Evolutionary conservation across 2,113 vertebrate genomes (phyloP), one percentile per base, ranked within the genome.

Genomic region (Heterochromis multidens): DNA sequence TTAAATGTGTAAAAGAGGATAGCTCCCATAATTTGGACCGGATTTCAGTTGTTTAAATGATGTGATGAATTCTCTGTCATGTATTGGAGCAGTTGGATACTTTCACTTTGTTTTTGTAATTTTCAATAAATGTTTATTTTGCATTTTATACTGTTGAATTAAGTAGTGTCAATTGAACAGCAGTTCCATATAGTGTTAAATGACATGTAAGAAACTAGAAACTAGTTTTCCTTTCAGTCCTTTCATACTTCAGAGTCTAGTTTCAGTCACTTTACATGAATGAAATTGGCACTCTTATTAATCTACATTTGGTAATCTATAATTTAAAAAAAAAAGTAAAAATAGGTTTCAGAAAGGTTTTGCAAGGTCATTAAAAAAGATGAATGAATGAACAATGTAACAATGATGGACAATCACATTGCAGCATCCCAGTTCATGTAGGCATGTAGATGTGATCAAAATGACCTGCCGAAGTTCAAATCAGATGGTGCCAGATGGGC

Each of bases 401-500:
- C n/a, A n/a, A n/a, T n/a, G n/a, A n/a, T n/a, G n/a, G n/a, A n/a
- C n/a, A n/a, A n/a, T n/a, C n/a, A n/a, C n/a, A n/a, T n/a, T n/a
- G n/a, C n/a, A n/a, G n/a, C n/a, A n/a, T n/a, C n/a, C n/a, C n/a
- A n/a, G n/a, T n/a, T n/a, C n/a, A n/a, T n/a, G n/a, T n/a, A n/a
- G n/a, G n/a, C n/a, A n/a, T n/a, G n/a, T n/a, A n/a, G n/a, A n/a
- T n/a, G n/a, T 35, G 33, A 35, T 65, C 12, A 65, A 65, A 37
- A 40, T 33, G 0, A 65, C 62, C 33, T 65, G 33, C 62, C 14
- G 62, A 65, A 65, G 35, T 65, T 65, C 21, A 65, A 21, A 65
- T 35, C 21, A 0, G 62, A 21, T 40, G 62, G 21, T 23, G 12
- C 21, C 1, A 65, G 35, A 0, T 0, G 0, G 33, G n/a, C n/a